Percentiles rank a stretch among this genome's conserved stretches.
Conservation (phyloP, 2,797 vertebrate genomes). For the Lagorchestes hirsutus region DNA sequence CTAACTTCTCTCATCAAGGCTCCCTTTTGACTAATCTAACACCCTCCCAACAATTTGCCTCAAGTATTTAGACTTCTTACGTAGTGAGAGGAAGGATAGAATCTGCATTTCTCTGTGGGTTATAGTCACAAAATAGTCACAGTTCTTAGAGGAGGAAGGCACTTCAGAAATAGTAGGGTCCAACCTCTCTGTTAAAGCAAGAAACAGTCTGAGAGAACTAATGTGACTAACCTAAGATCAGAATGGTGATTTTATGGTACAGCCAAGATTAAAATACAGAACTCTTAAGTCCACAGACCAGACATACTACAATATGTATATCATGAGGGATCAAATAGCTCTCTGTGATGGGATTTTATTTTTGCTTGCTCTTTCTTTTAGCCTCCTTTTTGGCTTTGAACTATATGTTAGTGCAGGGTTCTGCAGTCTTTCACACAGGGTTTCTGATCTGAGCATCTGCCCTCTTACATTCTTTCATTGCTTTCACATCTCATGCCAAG, state of each 20-base stretch:
- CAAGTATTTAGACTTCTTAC: not conserved
- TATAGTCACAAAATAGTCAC: not conserved
- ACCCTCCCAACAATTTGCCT: not conserved
- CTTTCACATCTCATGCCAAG: too few relatives aligned
- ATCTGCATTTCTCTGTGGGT: not conserved
- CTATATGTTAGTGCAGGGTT: too few relatives aligned
- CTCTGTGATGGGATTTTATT: too few relatives aligned
- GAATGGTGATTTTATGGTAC: not conserved
- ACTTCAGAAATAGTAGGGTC: too few relatives aligned
- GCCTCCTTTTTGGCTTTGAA: too few relatives aligned
- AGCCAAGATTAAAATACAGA: not conserved
- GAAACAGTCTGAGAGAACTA: not conserved
- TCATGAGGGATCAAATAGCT: too few relatives aligned
- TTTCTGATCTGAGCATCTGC: too few relatives aligned
- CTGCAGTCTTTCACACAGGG: too few relatives aligned
- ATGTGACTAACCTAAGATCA: not conserved
- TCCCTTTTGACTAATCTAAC: slow-evolving; percentile 27
- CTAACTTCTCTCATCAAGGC: not conserved
- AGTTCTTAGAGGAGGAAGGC: too few relatives aligned
- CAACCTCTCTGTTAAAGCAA: not conserved
- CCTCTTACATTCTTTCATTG: too few relatives aligned
- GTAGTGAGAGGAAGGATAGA: not conserved
- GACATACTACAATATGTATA: not conserved
- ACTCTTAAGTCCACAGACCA: not conserved
- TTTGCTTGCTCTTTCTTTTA: too few relatives aligned